Conservation (phyloP, 2,888 invertebrate species). For the Cheiracanthium punctorium region DNA sequence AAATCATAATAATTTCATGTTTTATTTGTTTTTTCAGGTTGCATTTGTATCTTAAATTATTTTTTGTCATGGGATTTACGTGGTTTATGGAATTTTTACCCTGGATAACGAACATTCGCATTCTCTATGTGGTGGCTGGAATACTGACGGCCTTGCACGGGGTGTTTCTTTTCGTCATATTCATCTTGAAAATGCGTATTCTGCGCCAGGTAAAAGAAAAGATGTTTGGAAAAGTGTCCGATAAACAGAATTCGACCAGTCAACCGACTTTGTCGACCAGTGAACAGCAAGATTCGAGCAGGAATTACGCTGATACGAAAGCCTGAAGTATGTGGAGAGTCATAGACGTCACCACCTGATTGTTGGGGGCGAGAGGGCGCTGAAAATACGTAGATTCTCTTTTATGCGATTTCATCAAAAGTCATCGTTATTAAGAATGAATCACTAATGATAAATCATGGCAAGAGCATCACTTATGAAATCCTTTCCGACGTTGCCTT, state of each 20-base stretch:
- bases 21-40: conserved; percentile 63
- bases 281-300: not conserved
- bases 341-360: too few relatives aligned
- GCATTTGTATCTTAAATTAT: conserved; percentile 72
- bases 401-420: too few relatives aligned
- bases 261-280: not conserved
- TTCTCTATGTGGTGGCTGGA: conserved; percentile 70
- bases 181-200: conserved; percentile 74
- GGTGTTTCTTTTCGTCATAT: conserved; percentile 74
- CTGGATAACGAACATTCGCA: conserved; percentile 66
- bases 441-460: too few relatives aligned
- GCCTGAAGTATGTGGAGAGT: too few relatives aligned
- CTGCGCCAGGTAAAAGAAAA: conserved; percentile 21
- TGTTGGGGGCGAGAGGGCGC: too few relatives aligned
- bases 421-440: too few relatives aligned
- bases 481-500: too few relatives aligned
- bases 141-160: conserved; percentile 71
- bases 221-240: not conserved
- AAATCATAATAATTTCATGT: not conserved
- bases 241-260: not conserved
- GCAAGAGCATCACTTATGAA: too few relatives aligned
- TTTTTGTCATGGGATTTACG: conserved; percentile 72
- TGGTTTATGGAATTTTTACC: conserved; percentile 73
- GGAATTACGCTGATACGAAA: not conserved
- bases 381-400: too few relatives aligned